Evolutionary conservation across 2,797 vertebrate genomes (phyloP), one percentile per base, ranked within the genome.

Genomic region (Dicrostonyx torquatus): DNA sequence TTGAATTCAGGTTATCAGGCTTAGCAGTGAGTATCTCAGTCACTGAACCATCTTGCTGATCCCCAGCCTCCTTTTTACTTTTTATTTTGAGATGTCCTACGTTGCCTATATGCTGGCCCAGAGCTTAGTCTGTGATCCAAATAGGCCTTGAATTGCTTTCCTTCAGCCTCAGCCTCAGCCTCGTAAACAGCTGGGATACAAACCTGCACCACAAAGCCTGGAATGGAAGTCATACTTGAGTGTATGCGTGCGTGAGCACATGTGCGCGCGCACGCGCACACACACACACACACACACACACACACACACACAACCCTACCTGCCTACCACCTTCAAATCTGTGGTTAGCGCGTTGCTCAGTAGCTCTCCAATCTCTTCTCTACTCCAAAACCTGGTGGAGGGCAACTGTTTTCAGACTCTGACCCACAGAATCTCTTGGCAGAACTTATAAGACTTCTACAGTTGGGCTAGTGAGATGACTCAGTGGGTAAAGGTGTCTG

Each of bases 241-340:
- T 17, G 15, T 7, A 0, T 22, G 55, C 6, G 2, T 18, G 6
- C 2, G 5, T 3, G 17, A 7, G 55, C 6, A 2, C 18, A 2
- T 6, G 6, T 7, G 5, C 17, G 17, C 5, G 4, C 4, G 6
- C 60, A 8, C 26, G 0, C 6, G 7, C 55, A 6, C 45, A 53
- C 64, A 26, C 31, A 0, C 13, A 29, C 26, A 29, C 55, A 58
- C 50, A 22, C 48, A 53, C 75, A 0, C 14, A 20, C 78, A 20
- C 43, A 1, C 14, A 7, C 53, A 7, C n/a, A 37, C 77, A 37
- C 31, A 0, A 55, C 55, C 37, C 22, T 26, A n/a, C 29, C 31
- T 66, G 2, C 48, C n/a, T 34, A 8, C 66, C 3, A 4, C 29
- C 12, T 17, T 53, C 40, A 43, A 7, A 10, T 29, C 34, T 9